These are phyloP conservation scores for Babylonia areolata DNA, from an alignment of 1,140 invertebrate species.

Conservation along the genomic window DNA sequence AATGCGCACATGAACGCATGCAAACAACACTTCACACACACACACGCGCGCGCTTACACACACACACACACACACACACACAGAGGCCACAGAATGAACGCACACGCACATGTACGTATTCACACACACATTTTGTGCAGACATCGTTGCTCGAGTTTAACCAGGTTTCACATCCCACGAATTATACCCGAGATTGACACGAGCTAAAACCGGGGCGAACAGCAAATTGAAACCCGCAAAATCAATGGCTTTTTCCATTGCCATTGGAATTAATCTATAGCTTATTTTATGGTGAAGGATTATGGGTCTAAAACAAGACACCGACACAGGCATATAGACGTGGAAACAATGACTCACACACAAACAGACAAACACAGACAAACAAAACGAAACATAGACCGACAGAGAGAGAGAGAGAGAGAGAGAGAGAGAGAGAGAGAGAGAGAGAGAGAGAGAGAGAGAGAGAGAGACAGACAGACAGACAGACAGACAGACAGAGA, in stretches of 20 bases:
- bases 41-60: no score
- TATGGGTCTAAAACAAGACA: conserved; percentile 23
- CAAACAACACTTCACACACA: no score
- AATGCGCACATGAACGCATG: no score
- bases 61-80: conserved; percentile 1
- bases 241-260: no score
- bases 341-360: conserved; percentile 22
- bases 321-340: not conserved
- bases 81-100: not conserved
- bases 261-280: no score
- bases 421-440: not conserved
- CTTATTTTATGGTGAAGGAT: no score
- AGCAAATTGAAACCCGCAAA: no score
- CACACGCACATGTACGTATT: not conserved
- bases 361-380: conserved; percentile 30
- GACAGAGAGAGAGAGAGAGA: not conserved
- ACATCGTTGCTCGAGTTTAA: no score
- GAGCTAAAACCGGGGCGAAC: no score
- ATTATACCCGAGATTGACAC: no score
- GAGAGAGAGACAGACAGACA: not conserved
- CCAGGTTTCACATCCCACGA: no score
- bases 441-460: conserved; percentile 2
- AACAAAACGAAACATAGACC: conserved; percentile 16
- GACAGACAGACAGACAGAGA: not conserved
- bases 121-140: not conserved